A percentile compares a stretch with the other conserved stretches of the same genome.
These are phyloP conservation scores for Pararge aegeria DNA, from an alignment of 1,140 invertebrate genomes.

Conservation along the genomic window DNA sequence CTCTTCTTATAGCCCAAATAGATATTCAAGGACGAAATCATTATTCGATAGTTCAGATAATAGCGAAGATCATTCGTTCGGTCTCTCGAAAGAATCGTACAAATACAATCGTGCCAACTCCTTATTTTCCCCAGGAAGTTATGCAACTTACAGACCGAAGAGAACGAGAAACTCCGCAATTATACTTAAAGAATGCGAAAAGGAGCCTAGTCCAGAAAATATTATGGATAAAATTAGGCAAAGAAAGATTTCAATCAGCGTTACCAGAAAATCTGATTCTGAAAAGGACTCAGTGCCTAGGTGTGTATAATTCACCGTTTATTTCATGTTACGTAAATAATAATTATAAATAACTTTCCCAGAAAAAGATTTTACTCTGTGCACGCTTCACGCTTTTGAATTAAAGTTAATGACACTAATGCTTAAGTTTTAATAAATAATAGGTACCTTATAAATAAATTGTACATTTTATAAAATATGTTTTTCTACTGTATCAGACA, in stretches of 20 bases:
- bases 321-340: constrained; percentile 72
- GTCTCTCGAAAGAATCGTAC: constrained; percentile 53
- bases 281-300: constrained; percentile 66
- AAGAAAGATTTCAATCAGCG: constrained; percentile 73
- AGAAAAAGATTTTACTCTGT: constrained; percentile 68
- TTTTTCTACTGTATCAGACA: constrained; percentile 1
- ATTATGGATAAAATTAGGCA: constrained; percentile 76
- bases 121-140: constrained; percentile 72
- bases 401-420: constrained; percentile 74
- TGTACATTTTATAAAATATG: constrained; percentile 30
- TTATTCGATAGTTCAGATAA: constrained; percentile 66
- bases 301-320: constrained; percentile 65
- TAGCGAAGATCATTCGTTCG: constrained; percentile 45
- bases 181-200: constrained; percentile 73
- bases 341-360: constrained; percentile 68
- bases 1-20: constrained; percentile 54
- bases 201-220: constrained; percentile 74
- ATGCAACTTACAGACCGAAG: constrained; percentile 75
- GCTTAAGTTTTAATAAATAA: constrained; percentile 45
- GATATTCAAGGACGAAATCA: constrained; percentile 72
- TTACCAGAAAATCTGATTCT: constrained; percentile 63
- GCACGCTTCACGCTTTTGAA: constrained; percentile 75
- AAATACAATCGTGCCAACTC: constrained; percentile 74
- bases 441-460: constrained; percentile 40
- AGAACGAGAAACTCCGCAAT: constrained; percentile 74